These are phyloP conservation scores for Manacus vitellinus DNA, from an alignment of 2,113 vertebrate genomes.

Conservation along the genomic window DNA sequence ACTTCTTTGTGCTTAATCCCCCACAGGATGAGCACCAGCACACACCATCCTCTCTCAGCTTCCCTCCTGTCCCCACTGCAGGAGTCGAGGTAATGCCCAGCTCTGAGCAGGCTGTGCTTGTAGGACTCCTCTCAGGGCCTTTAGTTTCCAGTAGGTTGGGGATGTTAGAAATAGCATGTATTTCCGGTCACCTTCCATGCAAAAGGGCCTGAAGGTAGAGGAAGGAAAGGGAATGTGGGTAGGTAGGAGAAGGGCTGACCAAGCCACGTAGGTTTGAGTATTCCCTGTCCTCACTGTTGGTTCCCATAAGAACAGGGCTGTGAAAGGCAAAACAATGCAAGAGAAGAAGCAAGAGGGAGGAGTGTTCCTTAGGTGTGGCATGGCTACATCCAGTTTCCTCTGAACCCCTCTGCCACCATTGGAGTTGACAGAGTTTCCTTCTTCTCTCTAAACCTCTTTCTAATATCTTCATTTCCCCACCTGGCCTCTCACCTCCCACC, in stretches of 20 bases:
- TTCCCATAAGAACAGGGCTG: background rate
- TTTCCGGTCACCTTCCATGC: background rate
- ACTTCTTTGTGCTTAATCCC: background rate
- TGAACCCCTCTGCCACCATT: background rate
- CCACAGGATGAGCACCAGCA: background rate
- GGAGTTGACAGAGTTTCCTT: background rate
- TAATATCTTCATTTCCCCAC: background rate
- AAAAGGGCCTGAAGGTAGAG: background rate
- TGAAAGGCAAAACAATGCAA: background rate
- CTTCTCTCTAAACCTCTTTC: background rate
- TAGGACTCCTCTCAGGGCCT: background rate
- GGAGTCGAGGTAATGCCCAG: background rate
- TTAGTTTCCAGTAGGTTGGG: background rate
- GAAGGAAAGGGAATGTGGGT: background rate
- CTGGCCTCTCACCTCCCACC: background rate
- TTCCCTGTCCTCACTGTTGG: background rate
- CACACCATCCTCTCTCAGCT: background rate
- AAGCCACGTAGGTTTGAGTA: background rate
- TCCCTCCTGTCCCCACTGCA: background rate
- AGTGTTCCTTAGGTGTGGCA: background rate
- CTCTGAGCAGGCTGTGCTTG: fast-evolving
- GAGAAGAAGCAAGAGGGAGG: background rate
- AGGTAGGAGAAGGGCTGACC: background rate
- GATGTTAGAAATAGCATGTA: background rate
- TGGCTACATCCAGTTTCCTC: background rate